A percentile compares a stretch with the other conserved stretches of the same genome.
phyloP scores from a whole-genome alignment of 2,797 vertebrate species.

The Petrocephalus sullivani region DNA sequence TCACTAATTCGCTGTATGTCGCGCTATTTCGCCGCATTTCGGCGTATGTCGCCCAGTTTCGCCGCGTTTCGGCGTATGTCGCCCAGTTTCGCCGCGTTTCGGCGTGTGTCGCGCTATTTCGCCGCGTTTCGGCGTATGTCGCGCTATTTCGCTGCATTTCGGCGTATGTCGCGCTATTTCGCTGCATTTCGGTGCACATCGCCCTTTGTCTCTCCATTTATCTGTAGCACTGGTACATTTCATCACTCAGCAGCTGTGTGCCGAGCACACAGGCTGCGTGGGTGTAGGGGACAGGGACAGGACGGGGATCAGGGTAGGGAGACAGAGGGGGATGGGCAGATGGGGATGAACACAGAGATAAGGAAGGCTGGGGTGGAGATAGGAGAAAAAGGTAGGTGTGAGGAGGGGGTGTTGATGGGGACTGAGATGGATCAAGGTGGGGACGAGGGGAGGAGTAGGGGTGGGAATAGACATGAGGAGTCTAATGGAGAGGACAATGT shows the following conservation, averaged over 20 bases:
- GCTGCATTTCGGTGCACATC: no score
- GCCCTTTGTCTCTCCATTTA: background rate
- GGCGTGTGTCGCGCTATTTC: no score
- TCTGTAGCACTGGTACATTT: background rate
- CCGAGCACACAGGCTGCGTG: background rate
- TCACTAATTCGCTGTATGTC: background rate
- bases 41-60: no score
- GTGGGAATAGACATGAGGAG: background rate
- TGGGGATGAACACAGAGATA: background rate
- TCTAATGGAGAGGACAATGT: no score
- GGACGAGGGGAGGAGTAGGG: background rate
- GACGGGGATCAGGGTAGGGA: background rate
- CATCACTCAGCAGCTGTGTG: background rate
- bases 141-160: no score
- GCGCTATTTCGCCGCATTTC: background rate
- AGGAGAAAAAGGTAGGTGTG: background rate
- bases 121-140: no score
- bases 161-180: no score
- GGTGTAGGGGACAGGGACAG: background rate
- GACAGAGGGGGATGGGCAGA: background rate
- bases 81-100: no score
- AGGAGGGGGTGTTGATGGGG: background rate
- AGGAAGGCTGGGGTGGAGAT: background rate
- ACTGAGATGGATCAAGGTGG: background rate
- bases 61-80: no score